Evolutionary conservation across 2,797 vertebrate genomes (phyloP).

Genomic region (Poecilia gillii): DNA sequence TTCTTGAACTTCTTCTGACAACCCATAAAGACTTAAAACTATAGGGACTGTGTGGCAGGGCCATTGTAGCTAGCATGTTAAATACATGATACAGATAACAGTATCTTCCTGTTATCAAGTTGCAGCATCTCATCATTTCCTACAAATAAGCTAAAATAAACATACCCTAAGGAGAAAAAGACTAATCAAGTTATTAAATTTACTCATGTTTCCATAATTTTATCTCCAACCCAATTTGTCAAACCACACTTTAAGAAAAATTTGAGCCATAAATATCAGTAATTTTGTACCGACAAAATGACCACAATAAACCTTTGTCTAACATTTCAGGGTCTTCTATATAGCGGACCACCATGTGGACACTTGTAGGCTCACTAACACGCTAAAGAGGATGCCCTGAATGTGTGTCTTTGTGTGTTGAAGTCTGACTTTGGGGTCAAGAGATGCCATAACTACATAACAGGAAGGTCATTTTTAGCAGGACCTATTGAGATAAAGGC

Average conservation of each 20-base stretch:
- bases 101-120: not conserved
- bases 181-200: not conserved
- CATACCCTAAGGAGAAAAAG: not conserved
- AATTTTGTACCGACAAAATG: constrained; percentile 14
- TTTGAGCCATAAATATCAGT: constrained; percentile 11
- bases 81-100: not conserved
- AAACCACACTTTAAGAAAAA: not conserved
- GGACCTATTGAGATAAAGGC: constrained; percentile 35
- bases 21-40: not conserved
- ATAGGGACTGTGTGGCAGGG: not conserved
- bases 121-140: not conserved
- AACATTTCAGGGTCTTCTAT: constrained; percentile 31
- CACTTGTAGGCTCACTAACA: constrained; percentile 20
- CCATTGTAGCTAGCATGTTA: not conserved
- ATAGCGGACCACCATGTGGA: constrained; percentile 31
- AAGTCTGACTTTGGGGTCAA: constrained; percentile 53
- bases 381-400: constrained; percentile 22
- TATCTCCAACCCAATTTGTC: not conserved
- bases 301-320: constrained; percentile 70
- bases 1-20: not conserved
- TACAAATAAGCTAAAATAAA: not conserved
- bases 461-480: constrained; percentile 45
- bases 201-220: not conserved
- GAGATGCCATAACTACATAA: constrained; percentile 51
- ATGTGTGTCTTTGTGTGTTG: constrained; percentile 41